phyloP scores from a whole-genome alignment of 2,888 invertebrate genomes.

The Lingula anatina region DNA sequence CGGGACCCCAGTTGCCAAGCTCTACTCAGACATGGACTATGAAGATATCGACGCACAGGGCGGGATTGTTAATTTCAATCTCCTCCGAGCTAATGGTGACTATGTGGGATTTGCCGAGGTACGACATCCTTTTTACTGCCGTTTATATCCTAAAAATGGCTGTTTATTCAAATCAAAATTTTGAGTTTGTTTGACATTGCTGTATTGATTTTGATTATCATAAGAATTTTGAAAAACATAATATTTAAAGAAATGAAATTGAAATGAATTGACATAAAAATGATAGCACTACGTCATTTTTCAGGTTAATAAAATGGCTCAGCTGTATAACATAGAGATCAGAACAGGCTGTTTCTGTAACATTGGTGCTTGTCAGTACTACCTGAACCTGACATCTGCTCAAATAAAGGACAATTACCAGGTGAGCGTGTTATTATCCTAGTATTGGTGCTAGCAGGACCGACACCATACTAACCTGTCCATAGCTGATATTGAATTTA shows the following conservation, averaged over 20 bases:
- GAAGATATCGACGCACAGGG: constrained; percentile 67
- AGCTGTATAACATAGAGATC: constrained; percentile 76
- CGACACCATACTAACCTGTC: too few relatives aligned
- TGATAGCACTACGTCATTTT: constrained; percentile 1
- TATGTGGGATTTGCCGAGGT: constrained; percentile 87
- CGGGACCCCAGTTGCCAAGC: constrained; percentile 62
- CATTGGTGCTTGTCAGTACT: constrained; percentile 85
- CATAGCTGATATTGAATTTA: too few relatives aligned
- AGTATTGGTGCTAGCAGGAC: too few relatives aligned
- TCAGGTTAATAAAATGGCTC: constrained; percentile 82
- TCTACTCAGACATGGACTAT: constrained; percentile 60
- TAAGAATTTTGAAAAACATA: too few relatives aligned
- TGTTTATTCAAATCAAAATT: too few relatives aligned
- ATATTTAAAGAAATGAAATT: too few relatives aligned
- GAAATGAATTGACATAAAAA: too few relatives aligned
- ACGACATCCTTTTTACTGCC: too few relatives aligned
- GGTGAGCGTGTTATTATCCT: too few relatives aligned
- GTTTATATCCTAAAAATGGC: too few relatives aligned
- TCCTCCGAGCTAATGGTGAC: constrained; percentile 69
- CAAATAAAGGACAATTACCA: constrained; percentile 73
- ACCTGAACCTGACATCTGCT: constrained; percentile 65
- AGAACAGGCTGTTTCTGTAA: constrained; percentile 97
- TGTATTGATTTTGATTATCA: too few relatives aligned
- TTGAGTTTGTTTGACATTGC: too few relatives aligned
- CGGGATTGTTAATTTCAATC: constrained; percentile 82